phyloP scores from a whole-genome alignment of 2,113 vertebrate species.

The Theristicus caerulescens region DNA sequence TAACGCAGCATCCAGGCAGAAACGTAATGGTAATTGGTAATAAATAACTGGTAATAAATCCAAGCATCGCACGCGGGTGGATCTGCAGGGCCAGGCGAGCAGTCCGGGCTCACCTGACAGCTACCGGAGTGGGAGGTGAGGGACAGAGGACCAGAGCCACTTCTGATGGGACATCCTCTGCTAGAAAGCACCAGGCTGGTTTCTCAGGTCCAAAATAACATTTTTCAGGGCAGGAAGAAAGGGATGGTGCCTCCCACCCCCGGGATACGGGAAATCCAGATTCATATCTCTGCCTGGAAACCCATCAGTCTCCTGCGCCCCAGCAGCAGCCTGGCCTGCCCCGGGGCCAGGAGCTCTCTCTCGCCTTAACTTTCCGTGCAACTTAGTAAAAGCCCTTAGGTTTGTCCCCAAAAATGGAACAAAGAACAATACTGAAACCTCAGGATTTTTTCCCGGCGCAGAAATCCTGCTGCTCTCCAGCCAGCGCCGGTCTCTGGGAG shows the following conservation, averaged over 20 bases:
- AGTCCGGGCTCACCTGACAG: not conserved
- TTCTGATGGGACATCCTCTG: not conserved
- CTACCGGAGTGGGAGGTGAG: accelerated
- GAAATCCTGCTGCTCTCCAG: not conserved
- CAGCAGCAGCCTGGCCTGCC: not conserved
- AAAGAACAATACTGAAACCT: not conserved
- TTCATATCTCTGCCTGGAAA: not conserved
- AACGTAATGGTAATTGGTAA: accelerated
- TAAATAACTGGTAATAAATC: not conserved
- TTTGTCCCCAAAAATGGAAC: not conserved
- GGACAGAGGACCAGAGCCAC: not conserved
- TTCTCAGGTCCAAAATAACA: not conserved
- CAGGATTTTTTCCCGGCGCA: accelerated
- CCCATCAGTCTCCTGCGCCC: too few species aligned
- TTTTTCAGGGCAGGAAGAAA: not conserved
- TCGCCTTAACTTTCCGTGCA: not conserved
- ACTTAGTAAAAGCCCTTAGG: not conserved
- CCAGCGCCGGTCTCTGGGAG: not conserved
- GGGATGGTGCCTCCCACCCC: not conserved
- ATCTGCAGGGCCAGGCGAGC: not conserved
- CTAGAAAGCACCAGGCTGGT: not conserved
- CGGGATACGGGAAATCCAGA: not conserved
- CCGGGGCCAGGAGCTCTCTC: not conserved
- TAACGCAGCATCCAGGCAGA: not conserved
- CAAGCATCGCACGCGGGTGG: not conserved